Base-by-base conservation (phyloP, 1,140 invertebrate species). In the Cephus cinctus region DNA sequence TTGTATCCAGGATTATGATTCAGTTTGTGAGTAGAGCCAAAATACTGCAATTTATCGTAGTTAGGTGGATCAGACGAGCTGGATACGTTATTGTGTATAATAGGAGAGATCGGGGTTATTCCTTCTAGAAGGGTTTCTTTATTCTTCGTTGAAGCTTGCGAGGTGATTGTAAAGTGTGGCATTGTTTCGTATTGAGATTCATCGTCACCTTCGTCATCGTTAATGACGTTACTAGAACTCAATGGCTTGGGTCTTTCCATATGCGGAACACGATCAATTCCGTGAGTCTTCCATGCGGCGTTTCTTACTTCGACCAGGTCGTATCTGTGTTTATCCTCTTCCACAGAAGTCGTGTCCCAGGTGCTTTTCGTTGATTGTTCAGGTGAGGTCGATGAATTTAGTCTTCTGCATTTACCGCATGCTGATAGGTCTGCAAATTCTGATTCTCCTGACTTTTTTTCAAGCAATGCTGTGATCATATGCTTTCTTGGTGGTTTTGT, bases 41-140 rank as follows among this genome's bases (percentile, higher is more conserved):
- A 88, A 63, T 88, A 86, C 59, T 90, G 85, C n/a, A 91, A 62
- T 43, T 83, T 84, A 66, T 91, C 88, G 65, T 92, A 91, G 58
- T 82, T 81, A 19, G 77, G 57, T 27, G 68, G 53, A 15, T 69
- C 63, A n/a, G 49, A 49, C 52, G 47, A 54, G 43, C 6, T 43
- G 16, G 55, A 18, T 57, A 57, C 43, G 31, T 62, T 53, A 41
- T 59, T 60, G 32, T 71, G 60, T 41, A 69, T 68, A 11, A 63
- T 63, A 2, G 72, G 58, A 4, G 71, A 60, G 0, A 62, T 40
- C 5, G 53, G 35, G 11, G 54, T 54, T n/a, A n/a, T n/a, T n/a
- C n/a, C n/a, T n/a, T n/a, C n/a, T n/a, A n/a, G n/a, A n/a, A n/a
- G n/a, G n/a, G n/a, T n/a, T n/a, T n/a, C n/a, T n/a, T n/a, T n/a